phyloP scores from a whole-genome alignment of 1,140 invertebrate species.

The Daktulosphaira vitifoliae region DNA sequence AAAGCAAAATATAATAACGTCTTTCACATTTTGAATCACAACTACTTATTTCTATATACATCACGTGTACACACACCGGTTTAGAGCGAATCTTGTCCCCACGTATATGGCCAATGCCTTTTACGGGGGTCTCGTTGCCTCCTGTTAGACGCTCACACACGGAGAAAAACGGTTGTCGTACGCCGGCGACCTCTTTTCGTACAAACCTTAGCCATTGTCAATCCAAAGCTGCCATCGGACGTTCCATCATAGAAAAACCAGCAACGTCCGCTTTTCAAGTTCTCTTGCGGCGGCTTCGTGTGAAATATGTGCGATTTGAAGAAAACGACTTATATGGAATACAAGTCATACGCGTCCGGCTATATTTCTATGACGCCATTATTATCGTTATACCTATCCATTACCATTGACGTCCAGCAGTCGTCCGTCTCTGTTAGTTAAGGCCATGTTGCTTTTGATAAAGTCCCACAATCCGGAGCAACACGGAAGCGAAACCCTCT shows the following conservation, averaged over 20 bases:
- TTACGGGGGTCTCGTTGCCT: conserved; percentile 12
- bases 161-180: conserved; percentile 19
- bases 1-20: too few relatives aligned
- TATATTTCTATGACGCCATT: too few relatives aligned
- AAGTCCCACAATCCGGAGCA: too few relatives aligned
- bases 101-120: conserved; percentile 30
- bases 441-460: too few relatives aligned
- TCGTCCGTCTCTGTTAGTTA: too few relatives aligned
- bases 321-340: too few relatives aligned
- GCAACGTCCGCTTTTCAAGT: neutral
- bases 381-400: too few relatives aligned
- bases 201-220: neutral
- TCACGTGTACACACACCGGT: conserved; percentile 1
- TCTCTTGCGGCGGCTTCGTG: neutral
- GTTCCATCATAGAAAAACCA: neutral
- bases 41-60: neutral
- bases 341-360: too few relatives aligned
- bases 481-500: too few relatives aligned
- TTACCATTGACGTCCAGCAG: too few relatives aligned
- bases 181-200: conserved; percentile 11
- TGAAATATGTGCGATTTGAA: too few relatives aligned
- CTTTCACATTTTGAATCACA: too few relatives aligned
- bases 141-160: neutral
- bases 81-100: neutral
- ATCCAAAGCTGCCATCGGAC: neutral